Evolutionary conservation across 2,113 vertebrate genomes (phyloP), one percentile per base, ranked within the genome.

Genomic region (Thymallus thymallus): DNA sequence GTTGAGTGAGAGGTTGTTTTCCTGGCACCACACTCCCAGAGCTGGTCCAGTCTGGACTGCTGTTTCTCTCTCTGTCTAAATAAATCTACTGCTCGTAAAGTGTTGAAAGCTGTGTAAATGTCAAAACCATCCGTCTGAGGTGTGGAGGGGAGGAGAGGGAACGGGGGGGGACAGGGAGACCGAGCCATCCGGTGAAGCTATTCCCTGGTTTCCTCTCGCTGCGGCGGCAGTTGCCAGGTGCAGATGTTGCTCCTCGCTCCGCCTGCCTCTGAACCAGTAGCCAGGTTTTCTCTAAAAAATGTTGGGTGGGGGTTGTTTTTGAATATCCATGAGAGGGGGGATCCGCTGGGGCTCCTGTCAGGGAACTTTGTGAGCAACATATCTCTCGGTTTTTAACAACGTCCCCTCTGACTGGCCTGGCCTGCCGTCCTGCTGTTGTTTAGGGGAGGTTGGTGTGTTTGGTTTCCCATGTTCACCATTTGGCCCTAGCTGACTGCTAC

Each of bases 31-130:
- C n/a, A n/a, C n/a, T n/a, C n/a, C n/a, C n/a, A n/a, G n/a, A n/a
- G 26, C 26, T 1, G 76, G 82, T 84, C 63, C 68, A 80, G 65
- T 80, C 84, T 71, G 63, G 45, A 79, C 80, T 63, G 23, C 13
- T 10, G 61, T 26, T 26, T 16, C 10, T 48, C 46, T 16, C 85
- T 65, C 85, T 75, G 86, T 84, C 76, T 46, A 81, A 89, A 90
- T 91, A 89, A 86, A 87, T 85, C 81, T 79, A 68, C 72, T 32
- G 80, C 82, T 86, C 85, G 84, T 85, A 81, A 86, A 84, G 88
- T 87, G 89, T 89, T 90, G 89, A 91, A 88, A 87, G 88, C 88
- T 90, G 86, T 86, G 88, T 87, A 90, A 91, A 92, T 91, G 87
- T 90, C 85, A 89, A 90, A 91, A 72, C 69, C 82, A 81, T 88